Conservation (phyloP, 1,140 invertebrate species). For the Halesus radiatus region DNA sequence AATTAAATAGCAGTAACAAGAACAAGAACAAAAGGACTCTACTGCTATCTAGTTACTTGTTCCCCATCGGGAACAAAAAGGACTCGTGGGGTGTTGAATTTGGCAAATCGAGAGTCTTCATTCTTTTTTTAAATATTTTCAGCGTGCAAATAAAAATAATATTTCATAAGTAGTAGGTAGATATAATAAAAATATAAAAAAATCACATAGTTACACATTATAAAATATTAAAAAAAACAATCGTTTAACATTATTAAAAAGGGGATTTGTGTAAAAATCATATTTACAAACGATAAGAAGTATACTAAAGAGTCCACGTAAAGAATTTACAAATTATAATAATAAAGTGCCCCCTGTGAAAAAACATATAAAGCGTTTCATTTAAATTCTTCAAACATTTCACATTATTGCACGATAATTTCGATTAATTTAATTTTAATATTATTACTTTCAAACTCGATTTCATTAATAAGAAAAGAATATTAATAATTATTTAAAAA, state of each 20-base stretch:
- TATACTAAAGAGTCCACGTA: neutral
- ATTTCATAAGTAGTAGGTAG: neutral
- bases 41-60: too few species aligned
- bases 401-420: conserved; percentile 33
- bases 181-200: neutral
- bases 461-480: too few species aligned
- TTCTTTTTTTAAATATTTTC: neutral
- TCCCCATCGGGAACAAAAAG: too few species aligned
- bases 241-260: conserved; percentile 14
- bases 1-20: too few species aligned
- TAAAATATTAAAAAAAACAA: conserved; percentile 6
- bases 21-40: too few species aligned
- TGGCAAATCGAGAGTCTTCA: too few species aligned
- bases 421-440: conserved; percentile 4
- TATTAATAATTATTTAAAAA: neutral
- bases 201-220: neutral
- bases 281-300: conserved; percentile 19
- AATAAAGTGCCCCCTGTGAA: conserved; percentile 9
- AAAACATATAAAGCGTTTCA: neutral
- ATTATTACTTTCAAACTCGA: neutral
- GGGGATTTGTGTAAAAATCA: neutral
- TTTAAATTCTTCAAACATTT: conserved; percentile 9
- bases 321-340: neutral
- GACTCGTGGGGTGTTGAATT: too few species aligned
- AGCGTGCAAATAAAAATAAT: neutral